Base-by-base conservation (phyloP, 2,888 invertebrate species). In the Dryobotodes eremita region DNA sequence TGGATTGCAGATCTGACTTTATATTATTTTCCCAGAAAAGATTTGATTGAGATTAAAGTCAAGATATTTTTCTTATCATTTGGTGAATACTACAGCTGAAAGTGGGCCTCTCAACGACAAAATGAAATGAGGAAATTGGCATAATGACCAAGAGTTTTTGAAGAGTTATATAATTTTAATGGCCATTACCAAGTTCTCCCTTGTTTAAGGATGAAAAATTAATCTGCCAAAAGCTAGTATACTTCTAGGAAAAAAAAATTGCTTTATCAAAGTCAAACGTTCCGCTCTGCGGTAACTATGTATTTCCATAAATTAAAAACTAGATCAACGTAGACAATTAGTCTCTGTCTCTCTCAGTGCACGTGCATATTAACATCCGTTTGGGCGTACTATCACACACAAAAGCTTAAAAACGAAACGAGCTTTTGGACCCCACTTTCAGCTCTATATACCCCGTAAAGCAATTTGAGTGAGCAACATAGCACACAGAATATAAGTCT, bases 131-230 rank as follows among this genome's bases (percentile, higher is more conserved):
- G 15, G 15, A 53, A 79, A 57, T 65, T 50, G 26, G 10, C 36
- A 20, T 50, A 64, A 79, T 20, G 11, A 15, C 46, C 31, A 50
- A 64, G 57, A 80, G 15, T 64, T 64, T 46, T 15, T 36, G 57
- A 72, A 64, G 42, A 13, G 7, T 36, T 42, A 4, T 48, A 55
- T 59, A 50, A n/a, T 55, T 70, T 46, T 23, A 64, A 62, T 42
- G 36, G 48, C 59, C 50, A 59, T 59, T 59, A 65, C 53, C 42
- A 80, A 64, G n/a, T n/a, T 64, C 5, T 1, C 26, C 15, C 7
- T n/a, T 79, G 55, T 48, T 79, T 42, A 17, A 64, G n/a, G 7
- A 50, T 46, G n/a, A 77, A 77, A 78, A 69, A 78, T 53, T 23
- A 57, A 79, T 57, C 15, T 57, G 6, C 20, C 13, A 59, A 62